Base-by-base conservation (phyloP, 2,113 vertebrate genomes). In the Upupa epops region DNA sequence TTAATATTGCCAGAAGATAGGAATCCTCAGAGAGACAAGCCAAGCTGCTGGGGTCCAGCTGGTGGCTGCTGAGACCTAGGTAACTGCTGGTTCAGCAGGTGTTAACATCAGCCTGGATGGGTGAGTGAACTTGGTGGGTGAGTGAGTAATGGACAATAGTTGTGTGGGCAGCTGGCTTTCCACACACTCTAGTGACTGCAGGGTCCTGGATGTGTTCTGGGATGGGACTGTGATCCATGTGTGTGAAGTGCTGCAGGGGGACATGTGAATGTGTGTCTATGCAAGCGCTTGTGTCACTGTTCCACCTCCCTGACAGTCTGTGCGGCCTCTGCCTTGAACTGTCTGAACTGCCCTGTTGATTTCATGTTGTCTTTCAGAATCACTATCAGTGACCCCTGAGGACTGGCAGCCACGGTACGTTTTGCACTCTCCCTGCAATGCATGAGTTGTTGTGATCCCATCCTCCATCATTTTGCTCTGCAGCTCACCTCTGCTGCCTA, bases 351-450 rank as follows among this genome's bases (percentile, higher is more conserved):
- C 97, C 98, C 96, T 98, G 97, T 98, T 98, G 97, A 98, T 98
- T 98, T 98, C 98, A 84, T 98, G 97, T 98, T 98, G 98, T 98
- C 98, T 98, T 98, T 98, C 99, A 99, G 99, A 99, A 99, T 99
- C 98, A 99, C 99, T 98, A 98, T 99, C 98, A 99, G 98, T 99
- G 98, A 99, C 98, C 98, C 98, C 93, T 99, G 99, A 99, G 98
- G 99, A 99, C 93, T 97, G 97, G 97, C 98, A 96, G 95, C 97
- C 97, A 98, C 97, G 99, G 99, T 99, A 99, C 95, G 98, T 99
- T 97, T 89, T 93, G 96, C 97, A 93, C 97, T 97, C 96, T 34
- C 91, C 46, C 96, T 95, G 94, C 31, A 15, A 96, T 97, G 98
- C 98, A 97, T 97, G 97, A 96, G 86, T 89, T 31, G 12, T 36